These are phyloP conservation scores for Thalassarche chlororhynchos DNA, from an alignment of 2,113 vertebrate species.

Conservation along the genomic window DNA sequence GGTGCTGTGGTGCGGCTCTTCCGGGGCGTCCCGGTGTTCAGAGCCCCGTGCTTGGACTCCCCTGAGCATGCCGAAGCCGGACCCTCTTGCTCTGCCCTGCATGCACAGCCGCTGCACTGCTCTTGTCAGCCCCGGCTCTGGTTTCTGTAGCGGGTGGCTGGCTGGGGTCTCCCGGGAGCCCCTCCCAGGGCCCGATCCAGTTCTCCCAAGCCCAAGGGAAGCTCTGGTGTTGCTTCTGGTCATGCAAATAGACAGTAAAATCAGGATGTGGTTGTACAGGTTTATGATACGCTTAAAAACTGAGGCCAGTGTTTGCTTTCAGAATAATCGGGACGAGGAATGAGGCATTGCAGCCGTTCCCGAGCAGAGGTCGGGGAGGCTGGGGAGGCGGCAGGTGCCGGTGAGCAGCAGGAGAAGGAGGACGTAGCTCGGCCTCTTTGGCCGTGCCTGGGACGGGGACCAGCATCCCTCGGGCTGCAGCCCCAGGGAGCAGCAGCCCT, in stretches of 20 bases:
- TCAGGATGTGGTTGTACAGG: background rate
- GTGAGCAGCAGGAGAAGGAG: background rate
- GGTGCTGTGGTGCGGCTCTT: background rate
- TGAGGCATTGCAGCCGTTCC: background rate
- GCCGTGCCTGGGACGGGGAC: accelerated
- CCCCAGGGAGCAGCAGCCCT: background rate
- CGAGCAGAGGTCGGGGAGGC: accelerated
- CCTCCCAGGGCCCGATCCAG: too few relatives aligned
- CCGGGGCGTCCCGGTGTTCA: background rate
- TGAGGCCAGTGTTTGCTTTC: accelerated
- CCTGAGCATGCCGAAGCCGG: accelerated
- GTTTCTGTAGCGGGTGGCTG: background rate
- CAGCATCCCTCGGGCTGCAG: background rate
- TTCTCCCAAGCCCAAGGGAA: background rate
- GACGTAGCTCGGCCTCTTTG: background rate
- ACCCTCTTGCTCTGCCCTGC: too few relatives aligned
- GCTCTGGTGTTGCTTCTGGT: background rate
- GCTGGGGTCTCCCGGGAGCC: background rate
- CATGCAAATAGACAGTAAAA: too few relatives aligned
- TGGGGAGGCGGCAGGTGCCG: accelerated
- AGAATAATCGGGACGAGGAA: accelerated
- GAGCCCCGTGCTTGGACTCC: background rate
- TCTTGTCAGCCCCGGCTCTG: background rate
- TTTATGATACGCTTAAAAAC: background rate
- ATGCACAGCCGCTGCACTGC: accelerated